Conservation (phyloP, 2,888 invertebrate species). For the Teleiodes luculella region DNA sequence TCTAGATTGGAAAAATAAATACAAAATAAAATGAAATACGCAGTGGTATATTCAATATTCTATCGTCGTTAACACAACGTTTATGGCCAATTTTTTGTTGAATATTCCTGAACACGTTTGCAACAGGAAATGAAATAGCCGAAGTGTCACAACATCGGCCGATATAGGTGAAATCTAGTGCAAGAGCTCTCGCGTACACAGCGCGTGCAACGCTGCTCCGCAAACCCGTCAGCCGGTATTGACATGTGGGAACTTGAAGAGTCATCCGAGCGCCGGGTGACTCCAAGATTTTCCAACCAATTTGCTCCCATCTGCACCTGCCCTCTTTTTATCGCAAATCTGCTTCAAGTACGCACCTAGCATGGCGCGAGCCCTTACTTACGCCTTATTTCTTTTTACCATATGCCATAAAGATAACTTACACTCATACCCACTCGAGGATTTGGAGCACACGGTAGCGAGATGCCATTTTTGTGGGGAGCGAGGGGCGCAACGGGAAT, state of each 20-base stretch:
- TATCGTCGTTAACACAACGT: too few species aligned
- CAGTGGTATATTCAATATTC: too few species aligned
- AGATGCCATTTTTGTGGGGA: conserved; percentile 41
- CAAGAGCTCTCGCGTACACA: neutral
- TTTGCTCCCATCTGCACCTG: conserved; percentile 52
- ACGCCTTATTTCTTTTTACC: conserved; percentile 38
- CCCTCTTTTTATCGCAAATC: conserved; percentile 46
- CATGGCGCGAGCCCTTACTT: conserved; percentile 48
- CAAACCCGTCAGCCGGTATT: conserved; percentile 41
- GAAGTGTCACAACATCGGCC: too few species aligned
- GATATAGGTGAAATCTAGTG: neutral
- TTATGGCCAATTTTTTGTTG: too few species aligned
- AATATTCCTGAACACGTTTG: too few species aligned
- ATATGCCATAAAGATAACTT: conserved; percentile 55
- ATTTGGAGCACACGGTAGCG: conserved; percentile 31
- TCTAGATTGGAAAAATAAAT: too few species aligned
- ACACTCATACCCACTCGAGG: conserved; percentile 42
- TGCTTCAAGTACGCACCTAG: conserved; percentile 47
- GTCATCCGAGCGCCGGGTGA: conserved; percentile 37
- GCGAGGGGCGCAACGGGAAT: conserved; percentile 35
- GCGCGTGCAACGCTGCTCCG: conserved; percentile 10
- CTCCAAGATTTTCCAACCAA: conserved; percentile 52
- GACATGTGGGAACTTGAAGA: conserved; percentile 60
- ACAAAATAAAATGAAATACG: too few species aligned
- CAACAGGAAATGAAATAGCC: too few species aligned